phyloP scores from a whole-genome alignment of 1,140 invertebrate species.

The Drosophila ogumai region DNA sequence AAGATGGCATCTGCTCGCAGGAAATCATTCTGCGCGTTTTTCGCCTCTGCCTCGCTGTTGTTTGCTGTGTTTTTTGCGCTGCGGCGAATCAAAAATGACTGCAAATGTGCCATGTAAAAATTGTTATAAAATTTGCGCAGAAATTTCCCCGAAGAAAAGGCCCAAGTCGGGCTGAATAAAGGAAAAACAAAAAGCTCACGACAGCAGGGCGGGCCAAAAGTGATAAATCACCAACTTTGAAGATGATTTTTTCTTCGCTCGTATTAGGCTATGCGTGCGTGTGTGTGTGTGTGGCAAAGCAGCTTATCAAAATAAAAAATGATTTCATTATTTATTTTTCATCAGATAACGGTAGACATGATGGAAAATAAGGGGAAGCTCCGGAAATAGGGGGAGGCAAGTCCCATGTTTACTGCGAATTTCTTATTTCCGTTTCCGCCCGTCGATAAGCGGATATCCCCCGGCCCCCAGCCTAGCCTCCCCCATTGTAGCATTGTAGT shows the following conservation, averaged over 20 bases:
- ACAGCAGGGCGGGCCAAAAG: conserved; percentile 34
- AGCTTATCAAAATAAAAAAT: conserved; percentile 84
- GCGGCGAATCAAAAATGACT: conserved; percentile 77
- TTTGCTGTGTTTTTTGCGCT: conserved; percentile 12
- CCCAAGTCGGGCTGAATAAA: conserved; percentile 26
- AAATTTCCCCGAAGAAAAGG: conserved; percentile 56
- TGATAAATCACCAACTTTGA: conserved; percentile 81
- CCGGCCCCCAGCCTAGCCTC: conserved; percentile 2
- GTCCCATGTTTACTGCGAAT: conserved; percentile 57
- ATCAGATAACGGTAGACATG: conserved; percentile 70
- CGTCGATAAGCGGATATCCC: conserved; percentile 39
- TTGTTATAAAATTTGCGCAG: conserved; percentile 74
- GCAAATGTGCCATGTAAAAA: conserved; percentile 78
- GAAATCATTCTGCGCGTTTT: conserved; percentile 11
- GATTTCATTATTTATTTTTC: conserved; percentile 82
- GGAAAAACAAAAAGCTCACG: conserved; percentile 4
- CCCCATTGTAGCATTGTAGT: conserved; percentile 29
- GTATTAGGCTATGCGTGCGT: conserved; percentile 37
- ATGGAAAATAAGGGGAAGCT: conserved; percentile 17
- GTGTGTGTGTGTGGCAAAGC: conserved; percentile 57
- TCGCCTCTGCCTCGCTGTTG: not conserved
- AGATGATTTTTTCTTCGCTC: conserved; percentile 57
- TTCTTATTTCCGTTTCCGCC: conserved; percentile 67
- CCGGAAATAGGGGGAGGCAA: conserved; percentile 6
- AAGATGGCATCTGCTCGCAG: conserved; percentile 54